Percentiles rank a stretch among this genome's conserved stretches.
Evolutionary conservation across 2,888 invertebrate species (phyloP).

Genomic region (Ophion obscuratus): DNA sequence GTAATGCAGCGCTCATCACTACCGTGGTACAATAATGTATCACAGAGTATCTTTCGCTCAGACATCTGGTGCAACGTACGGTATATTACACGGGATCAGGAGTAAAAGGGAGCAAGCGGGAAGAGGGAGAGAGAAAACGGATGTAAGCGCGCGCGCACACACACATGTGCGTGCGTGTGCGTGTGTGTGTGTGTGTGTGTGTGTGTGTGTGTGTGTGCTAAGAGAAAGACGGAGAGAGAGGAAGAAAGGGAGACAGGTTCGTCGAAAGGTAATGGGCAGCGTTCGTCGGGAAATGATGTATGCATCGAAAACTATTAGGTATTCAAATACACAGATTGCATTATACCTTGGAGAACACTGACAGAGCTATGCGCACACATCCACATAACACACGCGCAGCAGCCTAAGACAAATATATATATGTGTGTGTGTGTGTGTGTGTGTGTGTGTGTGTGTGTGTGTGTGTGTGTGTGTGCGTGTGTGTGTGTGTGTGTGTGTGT

Average conservation of each 20-base stretch:
- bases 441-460: too few species aligned
- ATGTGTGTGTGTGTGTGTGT: not conserved
- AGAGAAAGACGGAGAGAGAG: conserved; percentile 6
- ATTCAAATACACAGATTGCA: conserved; percentile 81
- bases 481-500: not conserved
- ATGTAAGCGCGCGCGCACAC: too few species aligned
- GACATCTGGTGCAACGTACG: conserved; percentile 48
- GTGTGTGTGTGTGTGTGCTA: too few species aligned
- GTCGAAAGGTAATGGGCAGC: conserved; percentile 75
- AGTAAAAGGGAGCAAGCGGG: too few species aligned
- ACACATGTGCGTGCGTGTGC: too few species aligned
- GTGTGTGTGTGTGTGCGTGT: not conserved
- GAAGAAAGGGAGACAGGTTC: conserved; percentile 66
- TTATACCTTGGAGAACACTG: conserved; percentile 71
- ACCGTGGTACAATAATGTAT: conserved; percentile 56
- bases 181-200: too few species aligned
- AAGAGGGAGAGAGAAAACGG: too few species aligned
- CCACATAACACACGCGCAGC: too few species aligned
- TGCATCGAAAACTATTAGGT: conserved; percentile 82
- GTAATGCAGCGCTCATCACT: conserved; percentile 18
- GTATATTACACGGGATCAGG: conserved; percentile 2
- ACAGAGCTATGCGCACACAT: conserved; percentile 13
- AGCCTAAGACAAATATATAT: too few species aligned
- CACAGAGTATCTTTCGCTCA: conserved; percentile 48
- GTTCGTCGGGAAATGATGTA: conserved; percentile 79